These are phyloP conservation scores for Hestina assimilis DNA, from an alignment of 1,140 invertebrate species.

Conservation along the genomic window DNA sequence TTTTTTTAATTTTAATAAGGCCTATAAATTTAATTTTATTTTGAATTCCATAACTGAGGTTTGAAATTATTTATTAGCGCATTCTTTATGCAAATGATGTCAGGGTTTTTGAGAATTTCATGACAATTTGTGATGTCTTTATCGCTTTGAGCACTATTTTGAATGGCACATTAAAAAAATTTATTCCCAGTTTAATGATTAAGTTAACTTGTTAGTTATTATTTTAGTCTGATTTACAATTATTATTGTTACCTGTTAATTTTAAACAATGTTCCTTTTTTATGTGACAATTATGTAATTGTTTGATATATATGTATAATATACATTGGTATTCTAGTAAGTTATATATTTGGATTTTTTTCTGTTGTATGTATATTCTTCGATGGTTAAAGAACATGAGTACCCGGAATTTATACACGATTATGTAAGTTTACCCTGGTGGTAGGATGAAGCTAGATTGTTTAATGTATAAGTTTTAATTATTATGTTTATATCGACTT, in stretches of 20 bases:
- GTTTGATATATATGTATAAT: not conserved
- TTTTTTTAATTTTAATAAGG: conserved; percentile 3
- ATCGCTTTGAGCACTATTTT: conserved; percentile 48
- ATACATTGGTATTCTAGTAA: not conserved
- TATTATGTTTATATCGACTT: conserved; percentile 7
- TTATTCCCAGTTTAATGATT: conserved; percentile 46
- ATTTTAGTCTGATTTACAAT: conserved; percentile 21
- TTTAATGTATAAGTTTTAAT: not conserved
- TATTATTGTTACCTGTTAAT: conserved; percentile 24
- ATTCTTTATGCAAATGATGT: not conserved
- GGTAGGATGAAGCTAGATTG: not conserved
- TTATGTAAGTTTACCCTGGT: not conserved
- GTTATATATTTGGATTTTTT: not conserved
- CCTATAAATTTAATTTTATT: conserved; percentile 13
- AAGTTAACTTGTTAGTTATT: conserved; percentile 43
- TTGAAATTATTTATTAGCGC: not conserved
- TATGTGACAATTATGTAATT: conserved; percentile 9
- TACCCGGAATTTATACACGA: not conserved
- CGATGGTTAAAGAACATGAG: not conserved
- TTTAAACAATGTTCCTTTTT: conserved; percentile 15
- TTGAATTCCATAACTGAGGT: not conserved
- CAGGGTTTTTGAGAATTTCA: not conserved
- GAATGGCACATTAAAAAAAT: conserved; percentile 44
- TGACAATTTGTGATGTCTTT: conserved; percentile 5
- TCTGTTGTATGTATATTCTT: not conserved